A percentile compares a stretch with the other conserved stretches of the same genome.
These are phyloP conservation scores for Drosophila pectinifera DNA, from an alignment of 1,140 invertebrate species.

Conservation along the genomic window DNA sequence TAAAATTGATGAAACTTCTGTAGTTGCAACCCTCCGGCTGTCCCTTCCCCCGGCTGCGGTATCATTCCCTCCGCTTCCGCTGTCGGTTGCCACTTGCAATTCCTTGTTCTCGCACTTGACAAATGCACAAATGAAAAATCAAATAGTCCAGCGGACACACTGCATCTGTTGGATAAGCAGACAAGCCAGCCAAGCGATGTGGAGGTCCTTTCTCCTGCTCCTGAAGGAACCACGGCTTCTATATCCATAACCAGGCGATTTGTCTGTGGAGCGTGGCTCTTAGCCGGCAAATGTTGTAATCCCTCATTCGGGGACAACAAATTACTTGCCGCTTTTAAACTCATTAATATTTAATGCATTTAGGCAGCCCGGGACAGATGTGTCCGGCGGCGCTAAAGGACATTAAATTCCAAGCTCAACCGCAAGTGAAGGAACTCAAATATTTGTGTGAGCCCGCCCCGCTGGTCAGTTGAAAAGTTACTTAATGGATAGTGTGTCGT, in stretches of 20 bases:
- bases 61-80: not conserved
- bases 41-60: constrained; percentile 1
- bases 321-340: constrained; percentile 62
- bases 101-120: constrained; percentile 56
- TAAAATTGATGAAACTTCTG: constrained; percentile 66
- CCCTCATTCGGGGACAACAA: constrained; percentile 49
- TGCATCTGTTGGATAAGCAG: constrained; percentile 39
- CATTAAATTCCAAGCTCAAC: constrained; percentile 30
- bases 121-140: constrained; percentile 73
- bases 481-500: constrained; percentile 58
- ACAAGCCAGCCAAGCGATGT: not conserved
- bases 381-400: constrained; percentile 29
- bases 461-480: constrained; percentile 42
- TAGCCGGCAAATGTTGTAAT: constrained; percentile 32
- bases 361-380: constrained; percentile 51
- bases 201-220: not conserved
- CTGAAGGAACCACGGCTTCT: constrained; percentile 2
- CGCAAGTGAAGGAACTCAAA: constrained; percentile 46
- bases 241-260: constrained; percentile 54
- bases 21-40: not conserved
- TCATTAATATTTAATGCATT: constrained; percentile 80
- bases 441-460: not conserved
- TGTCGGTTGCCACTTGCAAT: constrained; percentile 64
- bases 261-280: constrained; percentile 35
- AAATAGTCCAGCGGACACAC: constrained; percentile 37